These are phyloP conservation scores for Hippasteria phrygiana DNA, from an alignment of 53 echinoderm and acorn worm genomes.

Conservation along the genomic window DNA sequence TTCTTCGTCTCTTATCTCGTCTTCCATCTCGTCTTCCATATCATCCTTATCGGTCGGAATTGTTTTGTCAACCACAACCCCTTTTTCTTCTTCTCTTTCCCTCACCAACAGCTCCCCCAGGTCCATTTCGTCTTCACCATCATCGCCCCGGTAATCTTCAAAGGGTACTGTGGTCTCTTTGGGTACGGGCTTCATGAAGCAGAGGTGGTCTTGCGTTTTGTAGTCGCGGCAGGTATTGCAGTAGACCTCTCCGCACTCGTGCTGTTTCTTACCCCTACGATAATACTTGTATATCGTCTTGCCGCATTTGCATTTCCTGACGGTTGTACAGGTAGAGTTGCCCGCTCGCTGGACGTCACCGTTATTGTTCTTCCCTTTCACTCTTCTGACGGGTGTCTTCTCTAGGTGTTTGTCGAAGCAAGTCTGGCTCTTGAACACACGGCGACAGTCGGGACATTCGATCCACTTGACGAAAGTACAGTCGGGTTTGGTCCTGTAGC, in stretches of 20 bases:
- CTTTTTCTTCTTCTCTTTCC: neutral
- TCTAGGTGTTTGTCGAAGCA: too few species aligned
- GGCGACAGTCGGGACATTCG: neutral
- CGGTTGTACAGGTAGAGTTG: too few species aligned
- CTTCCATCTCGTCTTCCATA: neutral
- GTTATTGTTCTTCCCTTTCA: neutral
- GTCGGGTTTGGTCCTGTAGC: neutral
- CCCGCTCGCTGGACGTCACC: neutral
- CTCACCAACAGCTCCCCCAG: too few species aligned
- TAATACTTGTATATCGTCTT: neutral
- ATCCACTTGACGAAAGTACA: neutral
- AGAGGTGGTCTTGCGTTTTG: neutral
- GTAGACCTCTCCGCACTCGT: neutral
- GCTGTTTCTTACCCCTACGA: too few species aligned
- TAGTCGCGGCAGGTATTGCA: neutral
- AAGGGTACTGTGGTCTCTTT: too few species aligned
- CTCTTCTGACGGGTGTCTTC: too few species aligned
- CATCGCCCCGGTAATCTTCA: too few species aligned
- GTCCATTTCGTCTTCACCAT: too few species aligned
- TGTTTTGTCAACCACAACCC: too few species aligned
- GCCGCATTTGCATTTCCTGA: neutral
- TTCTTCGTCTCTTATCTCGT: neutral
- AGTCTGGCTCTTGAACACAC: neutral
- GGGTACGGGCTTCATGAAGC: slow-evolving; percentile 8
- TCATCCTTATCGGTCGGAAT: too few species aligned